phyloP scores from a whole-genome alignment of 2,797 vertebrate species.

The Mustela erminea region DNA sequence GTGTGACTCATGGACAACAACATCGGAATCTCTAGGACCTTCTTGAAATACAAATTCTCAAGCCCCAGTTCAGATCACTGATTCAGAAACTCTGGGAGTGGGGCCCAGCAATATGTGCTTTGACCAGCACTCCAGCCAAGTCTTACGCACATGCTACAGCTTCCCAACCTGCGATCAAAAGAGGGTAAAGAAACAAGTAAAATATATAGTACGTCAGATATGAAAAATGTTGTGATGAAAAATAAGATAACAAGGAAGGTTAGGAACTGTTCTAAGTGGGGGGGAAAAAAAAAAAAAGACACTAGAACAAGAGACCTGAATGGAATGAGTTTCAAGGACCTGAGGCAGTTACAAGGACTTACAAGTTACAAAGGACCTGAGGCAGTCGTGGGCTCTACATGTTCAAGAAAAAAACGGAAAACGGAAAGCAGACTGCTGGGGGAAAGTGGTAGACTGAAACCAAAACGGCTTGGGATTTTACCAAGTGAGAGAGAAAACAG shows the following conservation, averaged over 20 bases:
- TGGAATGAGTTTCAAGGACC: not conserved
- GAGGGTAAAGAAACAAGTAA: not conserved
- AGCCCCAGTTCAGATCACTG: not conserved
- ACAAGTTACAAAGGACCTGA: not conserved
- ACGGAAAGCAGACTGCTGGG: not conserved
- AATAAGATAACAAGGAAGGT: not conserved
- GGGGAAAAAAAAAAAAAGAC: not conserved
- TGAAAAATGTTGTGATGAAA: not conserved
- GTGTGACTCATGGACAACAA: not conserved
- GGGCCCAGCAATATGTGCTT: not conserved
- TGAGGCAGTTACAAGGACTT: not conserved
- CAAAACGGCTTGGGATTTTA: not conserved
- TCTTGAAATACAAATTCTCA: not conserved
- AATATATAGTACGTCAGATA: not conserved
- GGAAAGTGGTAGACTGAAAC: not conserved
- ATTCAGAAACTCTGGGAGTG: not conserved
- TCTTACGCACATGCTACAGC: not conserved
- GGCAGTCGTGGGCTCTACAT: not conserved
- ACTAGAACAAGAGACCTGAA: not conserved
- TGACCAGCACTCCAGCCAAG: not conserved
- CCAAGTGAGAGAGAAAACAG: not conserved
- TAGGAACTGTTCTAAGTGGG: not conserved
- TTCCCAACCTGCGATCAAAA: not conserved
- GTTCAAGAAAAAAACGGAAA: not conserved
- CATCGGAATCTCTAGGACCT: not conserved